A percentile compares a stretch with the other conserved stretches of the same genome.
These are phyloP conservation scores for Oreochromis grahami DNA, from an alignment of 2,797 vertebrate species.

Conservation along the genomic window DNA sequence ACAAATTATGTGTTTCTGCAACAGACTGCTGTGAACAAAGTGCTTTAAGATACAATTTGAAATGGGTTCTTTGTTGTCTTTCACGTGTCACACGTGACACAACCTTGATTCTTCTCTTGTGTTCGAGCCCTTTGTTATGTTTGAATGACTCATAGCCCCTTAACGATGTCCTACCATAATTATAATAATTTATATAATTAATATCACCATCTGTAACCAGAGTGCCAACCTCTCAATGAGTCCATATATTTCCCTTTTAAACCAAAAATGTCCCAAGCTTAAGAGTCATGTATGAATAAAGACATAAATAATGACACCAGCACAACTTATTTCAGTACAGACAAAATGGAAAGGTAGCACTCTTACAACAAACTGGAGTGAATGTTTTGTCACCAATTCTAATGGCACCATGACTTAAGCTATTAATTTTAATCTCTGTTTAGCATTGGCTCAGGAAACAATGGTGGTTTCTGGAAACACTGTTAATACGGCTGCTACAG, in stretches of 20 bases:
- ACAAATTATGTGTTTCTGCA: neutral
- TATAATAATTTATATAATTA: neutral
- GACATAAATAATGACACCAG: constrained; percentile 20
- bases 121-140: neutral
- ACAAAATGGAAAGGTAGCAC: constrained; percentile 32
- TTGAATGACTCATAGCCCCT: neutral
- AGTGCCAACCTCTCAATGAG: neutral
- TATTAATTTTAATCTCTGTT: constrained; percentile 66
- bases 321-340: constrained; percentile 42
- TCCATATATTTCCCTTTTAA: neutral
- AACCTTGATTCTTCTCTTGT: neutral
- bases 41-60: neutral
- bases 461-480: constrained; percentile 42
- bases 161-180: neutral
- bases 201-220: neutral
- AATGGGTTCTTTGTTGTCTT: neutral
- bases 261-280: neutral
- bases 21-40: neutral
- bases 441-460: constrained; percentile 55
- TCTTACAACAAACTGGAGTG: constrained; percentile 38
- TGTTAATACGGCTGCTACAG: constrained; percentile 27
- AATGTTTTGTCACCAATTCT: constrained; percentile 44
- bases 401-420: constrained; percentile 43
- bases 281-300: constrained; percentile 25
- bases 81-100: neutral